Evolutionary conservation across 2,888 invertebrate species (phyloP), one percentile per base, ranked within the genome.

Genomic region (Aporophyla lueneburgensis): DNA sequence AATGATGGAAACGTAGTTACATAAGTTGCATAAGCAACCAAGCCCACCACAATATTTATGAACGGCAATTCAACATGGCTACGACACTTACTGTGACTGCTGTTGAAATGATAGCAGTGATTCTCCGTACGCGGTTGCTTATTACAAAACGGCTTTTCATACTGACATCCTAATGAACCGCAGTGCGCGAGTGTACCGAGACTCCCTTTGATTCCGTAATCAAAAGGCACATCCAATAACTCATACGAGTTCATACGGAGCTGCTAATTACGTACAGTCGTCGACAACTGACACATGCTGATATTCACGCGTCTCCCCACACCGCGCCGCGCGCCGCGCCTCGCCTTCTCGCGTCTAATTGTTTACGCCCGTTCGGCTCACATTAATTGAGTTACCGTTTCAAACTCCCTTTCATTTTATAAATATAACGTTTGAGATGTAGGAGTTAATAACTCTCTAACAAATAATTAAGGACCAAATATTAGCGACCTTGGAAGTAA

Each of bases 151-250:
- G 54, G 58, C 76, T 78, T 76, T 74, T 78, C 78, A 74, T 49
- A 71, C 71, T 70, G 72, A 33, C 67, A 51, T 74, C 54, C 27
- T 87, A 86, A 87, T 81, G 86, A 86, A 79, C 76, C 79, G 67
- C 78, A 75, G 80, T 63, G 71, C 68, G 71, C 54, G 75, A 71
- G 33, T 72, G 80, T 87, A 75, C 74, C 58, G 59, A 59, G 65
- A 65, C 53, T 86, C 73, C 68, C 72, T 86, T 86, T 86, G 86
- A 86, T 76, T 79, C 56, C 40, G 71, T 88, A 83, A 86, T 87
- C 88, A 87, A 87, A 87, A 87, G 83, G 83, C 80, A 86, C 86
- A 83, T 78, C 77, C 80, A 84, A 86, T 87, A 87, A 79, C 87
- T 87, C 82, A 75, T 80, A 85, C 74, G 71, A 78, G 86, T 71